Evolutionary conservation across 2,888 invertebrate genomes (phyloP).

Genomic region (Callyntrura guangdongensis): DNA sequence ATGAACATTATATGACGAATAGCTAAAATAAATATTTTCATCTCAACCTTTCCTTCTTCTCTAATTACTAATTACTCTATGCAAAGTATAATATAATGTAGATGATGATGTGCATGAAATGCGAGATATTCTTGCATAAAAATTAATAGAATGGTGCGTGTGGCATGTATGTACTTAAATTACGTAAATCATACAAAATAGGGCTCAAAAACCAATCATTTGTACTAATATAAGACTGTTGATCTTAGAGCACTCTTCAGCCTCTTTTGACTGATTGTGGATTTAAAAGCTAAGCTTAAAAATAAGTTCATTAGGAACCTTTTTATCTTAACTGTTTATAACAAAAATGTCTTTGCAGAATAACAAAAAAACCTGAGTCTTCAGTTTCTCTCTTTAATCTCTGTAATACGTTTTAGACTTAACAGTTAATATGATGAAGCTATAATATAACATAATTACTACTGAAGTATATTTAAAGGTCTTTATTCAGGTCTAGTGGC

Average conservation of each 20-base stretch:
- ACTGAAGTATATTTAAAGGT: too few species aligned
- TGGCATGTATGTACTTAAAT: neutral
- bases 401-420: too few species aligned
- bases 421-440: too few species aligned
- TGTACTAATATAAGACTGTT: conserved; percentile 22
- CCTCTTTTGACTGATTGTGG: conserved; percentile 19
- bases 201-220: conserved; percentile 27
- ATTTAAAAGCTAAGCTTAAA: neutral
- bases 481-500: too few species aligned
- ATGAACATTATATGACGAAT: neutral
- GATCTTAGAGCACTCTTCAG: neutral
- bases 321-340: too few species aligned
- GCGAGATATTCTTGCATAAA: neutral
- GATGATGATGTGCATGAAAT: neutral
- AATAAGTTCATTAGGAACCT: neutral
- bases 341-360: too few species aligned
- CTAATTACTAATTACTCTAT: neutral
- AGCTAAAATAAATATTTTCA: neutral
- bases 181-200: neutral
- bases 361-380: too few species aligned
- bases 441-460: too few species aligned
- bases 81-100: neutral
- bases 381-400: too few species aligned
- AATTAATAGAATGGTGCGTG: neutral
- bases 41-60: neutral